These are phyloP conservation scores for Drosophila athabasca DNA, from an alignment of 1,140 invertebrate genomes.

Conservation along the genomic window DNA sequence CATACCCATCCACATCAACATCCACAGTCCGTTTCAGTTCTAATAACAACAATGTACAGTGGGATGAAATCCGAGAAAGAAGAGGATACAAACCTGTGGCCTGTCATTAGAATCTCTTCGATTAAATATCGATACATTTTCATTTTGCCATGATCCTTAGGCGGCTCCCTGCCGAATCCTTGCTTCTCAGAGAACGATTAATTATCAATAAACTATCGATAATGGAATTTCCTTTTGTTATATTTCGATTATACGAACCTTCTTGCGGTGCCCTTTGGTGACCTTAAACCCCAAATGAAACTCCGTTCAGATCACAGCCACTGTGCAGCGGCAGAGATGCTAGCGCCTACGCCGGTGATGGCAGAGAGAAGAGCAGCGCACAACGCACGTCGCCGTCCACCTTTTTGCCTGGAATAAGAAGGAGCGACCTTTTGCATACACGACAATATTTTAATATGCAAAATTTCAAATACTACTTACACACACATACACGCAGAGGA, in stretches of 20 bases:
- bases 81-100: too few relatives aligned
- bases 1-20: slow-evolving; percentile 18
- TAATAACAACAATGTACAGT: slow-evolving; percentile 57
- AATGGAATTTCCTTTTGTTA: too few relatives aligned
- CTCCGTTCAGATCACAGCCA: neutral
- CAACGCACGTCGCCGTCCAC: slow-evolving; percentile 38
- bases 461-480: slow-evolving; percentile 73
- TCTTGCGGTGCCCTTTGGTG: too few relatives aligned
- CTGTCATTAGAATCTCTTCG: too few relatives aligned
- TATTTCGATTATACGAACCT: too few relatives aligned
- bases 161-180: too few relatives aligned
- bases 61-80: neutral
- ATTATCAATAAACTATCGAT: too few relatives aligned
- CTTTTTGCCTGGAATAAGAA: slow-evolving; percentile 57
- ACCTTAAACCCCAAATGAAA: neutral
- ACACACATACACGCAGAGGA: slow-evolving; percentile 19
- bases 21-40: slow-evolving; percentile 48
- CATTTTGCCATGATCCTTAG: too few relatives aligned
- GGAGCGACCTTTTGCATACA: slow-evolving; percentile 71
- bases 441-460: slow-evolving; percentile 82
- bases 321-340: slow-evolving; percentile 10
- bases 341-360: neutral
- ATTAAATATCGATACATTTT: too few relatives aligned
- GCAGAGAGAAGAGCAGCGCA: slow-evolving; percentile 23
- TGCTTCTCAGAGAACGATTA: too few relatives aligned